These are phyloP conservation scores for Catocala fraxini DNA, from an alignment of 2,888 invertebrate genomes.

Conservation along the genomic window DNA sequence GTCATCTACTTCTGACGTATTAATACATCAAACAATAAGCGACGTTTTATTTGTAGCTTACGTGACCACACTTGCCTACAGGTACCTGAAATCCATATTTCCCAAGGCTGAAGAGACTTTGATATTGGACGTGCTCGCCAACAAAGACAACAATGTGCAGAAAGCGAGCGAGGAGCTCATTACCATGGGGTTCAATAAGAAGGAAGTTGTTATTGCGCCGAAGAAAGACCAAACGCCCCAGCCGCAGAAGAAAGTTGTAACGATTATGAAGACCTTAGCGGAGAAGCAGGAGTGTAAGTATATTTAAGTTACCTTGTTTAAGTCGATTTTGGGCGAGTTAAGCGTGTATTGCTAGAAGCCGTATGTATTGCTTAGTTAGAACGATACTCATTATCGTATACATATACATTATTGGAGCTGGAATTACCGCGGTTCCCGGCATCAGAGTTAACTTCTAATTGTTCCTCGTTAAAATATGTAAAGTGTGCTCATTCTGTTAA, in stretches of 20 bases:
- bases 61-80: slow-evolving; percentile 63
- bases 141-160: slow-evolving; percentile 96
- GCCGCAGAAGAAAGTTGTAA: slow-evolving; percentile 83
- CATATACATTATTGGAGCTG: too few relatives aligned
- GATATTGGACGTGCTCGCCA: slow-evolving; percentile 93
- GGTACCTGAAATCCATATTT: slow-evolving; percentile 96
- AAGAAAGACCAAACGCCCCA: slow-evolving; percentile 67
- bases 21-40: too few relatives aligned
- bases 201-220: slow-evolving; percentile 84
- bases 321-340: too few relatives aligned
- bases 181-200: slow-evolving; percentile 94
- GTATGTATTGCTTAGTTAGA: too few relatives aligned
- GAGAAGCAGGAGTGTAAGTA: slow-evolving; percentile 91
- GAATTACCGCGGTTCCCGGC: too few relatives aligned
- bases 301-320: neutral
- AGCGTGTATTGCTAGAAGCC: neutral
- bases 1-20: too few relatives aligned
- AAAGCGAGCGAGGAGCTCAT: slow-evolving; percentile 94
- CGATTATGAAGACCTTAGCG: slow-evolving; percentile 89
- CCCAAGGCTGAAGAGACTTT: slow-evolving; percentile 96
- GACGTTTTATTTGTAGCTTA: neutral
- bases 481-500: too few relatives aligned
- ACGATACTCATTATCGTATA: too few relatives aligned
- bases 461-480: too few relatives aligned
- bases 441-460: too few relatives aligned